Percentiles rank a stretch among this genome's conserved stretches.
Evolutionary conservation across 2,888 invertebrate species (phyloP).

Genomic region (Panopea generosa): DNA sequence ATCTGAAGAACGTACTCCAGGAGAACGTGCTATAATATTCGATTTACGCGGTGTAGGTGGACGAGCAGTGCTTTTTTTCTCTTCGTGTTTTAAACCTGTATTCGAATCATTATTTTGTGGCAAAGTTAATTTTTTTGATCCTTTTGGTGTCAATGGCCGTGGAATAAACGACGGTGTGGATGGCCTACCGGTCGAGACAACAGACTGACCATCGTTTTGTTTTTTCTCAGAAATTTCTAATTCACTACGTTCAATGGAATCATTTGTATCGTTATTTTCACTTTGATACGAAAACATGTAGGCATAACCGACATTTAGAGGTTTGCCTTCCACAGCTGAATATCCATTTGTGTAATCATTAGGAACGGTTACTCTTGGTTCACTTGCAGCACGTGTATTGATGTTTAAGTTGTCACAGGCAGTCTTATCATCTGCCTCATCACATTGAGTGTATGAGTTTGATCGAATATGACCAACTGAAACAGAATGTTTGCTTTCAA

Average conservation of each 20-base stretch:
- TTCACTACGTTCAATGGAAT: slow-evolving; percentile 28
- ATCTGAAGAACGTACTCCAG: slow-evolving; percentile 34
- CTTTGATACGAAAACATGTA: slow-evolving; percentile 38
- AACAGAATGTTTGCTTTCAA: slow-evolving; percentile 17
- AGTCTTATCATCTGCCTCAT: slow-evolving; percentile 27
- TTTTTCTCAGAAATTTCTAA: slow-evolving; percentile 16
- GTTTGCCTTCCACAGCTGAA: slow-evolving; percentile 24
- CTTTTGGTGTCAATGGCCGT: slow-evolving; percentile 66
- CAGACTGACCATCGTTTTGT: slow-evolving; percentile 13
- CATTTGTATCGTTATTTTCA: slow-evolving; percentile 14
- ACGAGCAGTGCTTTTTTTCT: slow-evolving; percentile 36
- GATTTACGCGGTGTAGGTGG: slow-evolving; percentile 67
- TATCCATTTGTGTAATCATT: slow-evolving; percentile 17
- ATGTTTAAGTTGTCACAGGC: slow-evolving; percentile 24
- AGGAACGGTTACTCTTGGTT: slow-evolving; percentile 39
- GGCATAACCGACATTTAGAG: slow-evolving; percentile 59
- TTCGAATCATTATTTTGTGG: slow-evolving; percentile 24
- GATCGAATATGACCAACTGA: slow-evolving; percentile 36
- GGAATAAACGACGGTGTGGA: slow-evolving; percentile 68
- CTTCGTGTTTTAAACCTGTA: not conserved
- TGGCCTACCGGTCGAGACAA: slow-evolving; percentile 57
- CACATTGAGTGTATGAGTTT: slow-evolving; percentile 46
- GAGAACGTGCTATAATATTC: slow-evolving; percentile 64
- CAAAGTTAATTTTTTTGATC: slow-evolving; percentile 45
- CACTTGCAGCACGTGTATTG: slow-evolving; percentile 35